Evolutionary conservation across 1,140 invertebrate genomes (phyloP), one percentile per base, ranked within the genome.

Genomic region (Globodera rostochiensis): DNA sequence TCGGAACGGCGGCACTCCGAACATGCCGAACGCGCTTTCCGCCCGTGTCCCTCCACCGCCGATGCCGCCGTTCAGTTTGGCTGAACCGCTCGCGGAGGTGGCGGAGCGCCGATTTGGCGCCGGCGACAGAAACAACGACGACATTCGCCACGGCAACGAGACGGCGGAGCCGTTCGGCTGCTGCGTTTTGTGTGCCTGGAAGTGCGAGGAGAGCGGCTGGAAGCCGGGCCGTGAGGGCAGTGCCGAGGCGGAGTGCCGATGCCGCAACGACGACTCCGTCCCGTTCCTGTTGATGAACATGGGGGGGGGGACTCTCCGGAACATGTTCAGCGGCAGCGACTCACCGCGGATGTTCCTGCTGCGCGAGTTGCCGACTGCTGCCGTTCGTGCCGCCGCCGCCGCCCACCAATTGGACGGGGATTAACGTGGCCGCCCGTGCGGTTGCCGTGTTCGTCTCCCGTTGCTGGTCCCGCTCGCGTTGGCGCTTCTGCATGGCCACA

Each of bases 51-150:
- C 66, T 74, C 60, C 73, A 45, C 73, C 73, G 11, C 13, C 57
- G 57, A 50, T 74, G 57, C 74, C 73, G n/a, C 73, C 74, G 66
- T 76, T 76, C 57, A 64, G 57, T 64, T 64, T 64, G 13, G 57
- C 19, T 45, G 74, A 76, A 21, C 57, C 66, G 46, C 77, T 81
- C 73, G 25, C 81, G n/a, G 80, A 47, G 0, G 50, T 36, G 45
- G 76, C 79, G 36, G 86, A 53, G 21, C 86, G 86, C 5, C 85
- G 82, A 9, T 49, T 53, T 5, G 86, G 84, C 74, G 85, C 86
- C n/a, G 85, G 84, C 19, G 80, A 84, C 15, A 87, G 19, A 2
- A 64, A 6, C 13, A 86, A 64, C 19, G 85, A 85, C n/a, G 83
- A 67, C 15, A 82, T 69, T 5, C 85, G 85, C 86, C 85, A 87